Evolutionary conservation across 2,113 vertebrate species (phyloP).

Genomic region (Ursus arctos): DNA sequence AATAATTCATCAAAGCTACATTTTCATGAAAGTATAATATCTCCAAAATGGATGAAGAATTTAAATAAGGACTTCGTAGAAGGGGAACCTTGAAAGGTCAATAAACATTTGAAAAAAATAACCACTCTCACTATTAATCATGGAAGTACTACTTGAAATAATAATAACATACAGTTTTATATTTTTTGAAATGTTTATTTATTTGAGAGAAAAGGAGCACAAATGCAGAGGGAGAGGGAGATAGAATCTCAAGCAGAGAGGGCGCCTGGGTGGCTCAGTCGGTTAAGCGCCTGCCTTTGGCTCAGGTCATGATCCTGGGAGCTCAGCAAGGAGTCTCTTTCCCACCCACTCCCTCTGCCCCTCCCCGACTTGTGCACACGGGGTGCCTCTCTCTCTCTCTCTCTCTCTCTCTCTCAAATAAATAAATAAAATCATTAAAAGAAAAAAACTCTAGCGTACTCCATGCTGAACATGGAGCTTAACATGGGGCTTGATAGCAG

Average conservation of each 20-base stretch:
- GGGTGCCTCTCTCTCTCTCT: neutral
- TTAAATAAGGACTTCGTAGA: neutral
- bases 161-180: neutral
- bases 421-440: too few species aligned
- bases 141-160: slow-evolving; percentile 9
- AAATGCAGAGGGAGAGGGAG: neutral
- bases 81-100: neutral
- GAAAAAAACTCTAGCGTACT: neutral
- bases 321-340: neutral
- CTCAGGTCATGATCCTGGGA: neutral
- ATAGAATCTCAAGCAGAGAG: neutral
- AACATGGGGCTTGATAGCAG: neutral
- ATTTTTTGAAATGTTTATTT: neutral
- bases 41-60: neutral
- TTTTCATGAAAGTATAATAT: neutral
- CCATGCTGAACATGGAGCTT: neutral
- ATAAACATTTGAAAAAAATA: slow-evolving; percentile 27
- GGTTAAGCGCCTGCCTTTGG: neutral
- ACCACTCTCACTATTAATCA: neutral
- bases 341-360: too few species aligned
- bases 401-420: too few species aligned
- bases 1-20: neutral
- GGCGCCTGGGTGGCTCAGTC: neutral
- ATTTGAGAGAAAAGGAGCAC: neutral
- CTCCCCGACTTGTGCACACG: neutral